Base-by-base conservation (phyloP, 2,888 invertebrate species). In the Macrophya annulata region DNA sequence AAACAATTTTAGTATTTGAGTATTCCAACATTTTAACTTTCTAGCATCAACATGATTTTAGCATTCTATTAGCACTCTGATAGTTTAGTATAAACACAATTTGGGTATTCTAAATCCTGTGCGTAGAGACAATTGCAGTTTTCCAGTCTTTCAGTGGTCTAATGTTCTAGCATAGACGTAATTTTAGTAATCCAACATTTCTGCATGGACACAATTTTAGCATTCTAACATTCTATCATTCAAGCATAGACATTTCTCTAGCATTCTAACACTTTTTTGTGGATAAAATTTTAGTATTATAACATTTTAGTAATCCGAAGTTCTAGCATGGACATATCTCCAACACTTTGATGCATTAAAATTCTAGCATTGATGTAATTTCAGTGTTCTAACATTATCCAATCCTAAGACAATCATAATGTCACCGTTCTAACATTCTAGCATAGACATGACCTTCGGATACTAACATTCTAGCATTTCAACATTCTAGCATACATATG, bases 401-500 rank as follows among this genome's bases (percentile, higher is more conserved):
- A 6, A 62, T 62, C 62, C 5, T 62, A 15, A 17, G 17, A 62
- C 15, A n/a, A n/a, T 8, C 62, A 5, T 17, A 62, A 62, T 62
- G 8, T 17, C 10, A n/a, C 8, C n/a, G 25, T 68, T 68, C 25
- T 25, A 31, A 68, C 4, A 68, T 68, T 68, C 31, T 68, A 68
- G 65, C 45, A 43, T 45, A 10, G 72, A 68, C 31, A 68, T 72
- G n/a, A 21, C n/a, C 1, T 21, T 4, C 21, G 31, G 21, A 10
- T 43, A 43, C 21, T 21, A 12, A 17, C 9, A 45, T 45, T 45
- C 9, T 10, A 45, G 6, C 9, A 74, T 74, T 62, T 25, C 2
- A 68, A 37, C 68, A 71, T 71, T 71, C 15, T n/a, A 40, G 72
- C 72, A 74, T 45, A 10, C 43, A n/a, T 17, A 25, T 62, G 21